Evolutionary conservation across 2,888 invertebrate genomes (phyloP).

Genomic region (Rotaria macrura): DNA sequence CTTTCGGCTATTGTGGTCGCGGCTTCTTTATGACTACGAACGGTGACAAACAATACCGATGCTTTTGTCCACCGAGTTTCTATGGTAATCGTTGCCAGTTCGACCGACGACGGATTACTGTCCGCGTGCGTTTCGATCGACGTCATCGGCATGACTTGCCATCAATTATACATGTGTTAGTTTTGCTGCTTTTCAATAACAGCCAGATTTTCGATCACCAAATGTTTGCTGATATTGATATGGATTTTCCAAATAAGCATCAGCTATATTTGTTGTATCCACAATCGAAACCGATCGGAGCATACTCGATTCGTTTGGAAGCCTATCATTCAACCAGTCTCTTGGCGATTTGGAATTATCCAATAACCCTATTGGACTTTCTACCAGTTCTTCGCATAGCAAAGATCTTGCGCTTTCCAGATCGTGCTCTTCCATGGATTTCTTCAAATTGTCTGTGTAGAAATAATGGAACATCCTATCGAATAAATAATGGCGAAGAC

Average conservation of each 20-base stretch:
- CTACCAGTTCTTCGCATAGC: neutral
- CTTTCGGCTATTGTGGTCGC: neutral
- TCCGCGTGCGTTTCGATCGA: neutral
- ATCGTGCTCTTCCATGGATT: neutral
- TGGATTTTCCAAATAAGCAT: neutral
- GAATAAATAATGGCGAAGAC: neutral
- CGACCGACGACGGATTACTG: neutral
- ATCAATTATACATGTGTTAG: neutral
- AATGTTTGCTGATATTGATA: neutral
- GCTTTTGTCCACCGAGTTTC: neutral
- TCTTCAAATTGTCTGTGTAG: neutral
- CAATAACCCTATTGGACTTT: neutral
- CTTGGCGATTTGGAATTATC: neutral
- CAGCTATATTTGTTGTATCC: neutral
- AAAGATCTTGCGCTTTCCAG: neutral
- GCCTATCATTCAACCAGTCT: neutral
- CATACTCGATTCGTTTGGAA: neutral
- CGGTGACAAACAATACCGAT: fast-evolving
- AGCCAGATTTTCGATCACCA: neutral
- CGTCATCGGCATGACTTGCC: neutral
- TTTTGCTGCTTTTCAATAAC: neutral
- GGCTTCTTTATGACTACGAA: neutral
- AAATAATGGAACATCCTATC: neutral
- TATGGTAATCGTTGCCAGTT: neutral
- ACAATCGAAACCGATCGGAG: neutral